These are phyloP conservation scores for Eufriesea mexicana DNA, from an alignment of 1,140 invertebrate genomes.

Conservation along the genomic window DNA sequence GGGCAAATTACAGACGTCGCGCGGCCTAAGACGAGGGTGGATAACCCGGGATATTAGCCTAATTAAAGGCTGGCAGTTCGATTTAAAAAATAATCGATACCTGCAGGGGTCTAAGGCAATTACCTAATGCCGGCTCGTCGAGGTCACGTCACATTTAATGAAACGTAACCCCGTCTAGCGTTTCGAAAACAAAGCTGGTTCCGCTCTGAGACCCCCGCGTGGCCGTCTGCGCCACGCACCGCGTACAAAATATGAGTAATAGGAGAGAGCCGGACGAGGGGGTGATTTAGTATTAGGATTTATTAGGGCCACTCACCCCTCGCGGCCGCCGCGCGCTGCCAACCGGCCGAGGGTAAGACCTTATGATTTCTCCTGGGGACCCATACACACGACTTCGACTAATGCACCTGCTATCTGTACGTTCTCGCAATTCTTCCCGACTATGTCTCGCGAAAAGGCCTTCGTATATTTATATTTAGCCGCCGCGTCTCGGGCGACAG, in stretches of 20 bases:
- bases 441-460: neutral
- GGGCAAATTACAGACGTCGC: slow-evolving; percentile 33
- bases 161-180: slow-evolving; percentile 56
- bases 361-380: slow-evolving; percentile 80
- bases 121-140: slow-evolving; percentile 49
- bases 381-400: slow-evolving; percentile 74
- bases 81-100: slow-evolving; percentile 51
- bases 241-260: slow-evolving; percentile 78
- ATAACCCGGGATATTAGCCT: slow-evolving; percentile 3
- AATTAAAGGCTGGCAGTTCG: slow-evolving; percentile 38
- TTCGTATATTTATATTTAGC: slow-evolving; percentile 42
- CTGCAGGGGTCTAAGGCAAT: slow-evolving; percentile 41
- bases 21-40: slow-evolving; percentile 29
- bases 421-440: slow-evolving; percentile 39
- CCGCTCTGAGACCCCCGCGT: slow-evolving; percentile 3
- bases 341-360: slow-evolving; percentile 75
- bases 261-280: slow-evolving; percentile 48
- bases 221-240: slow-evolving; percentile 52
- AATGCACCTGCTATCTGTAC: slow-evolving; percentile 78
- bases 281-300: slow-evolving; percentile 81
- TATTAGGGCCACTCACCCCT: slow-evolving; percentile 76
- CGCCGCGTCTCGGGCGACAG: neutral
- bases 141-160: slow-evolving; percentile 59
- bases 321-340: slow-evolving; percentile 54
- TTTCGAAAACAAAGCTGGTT: slow-evolving; percentile 64